phyloP scores from a whole-genome alignment of 1,140 invertebrate genomes.

The Camponotus pennsylvanicus region DNA sequence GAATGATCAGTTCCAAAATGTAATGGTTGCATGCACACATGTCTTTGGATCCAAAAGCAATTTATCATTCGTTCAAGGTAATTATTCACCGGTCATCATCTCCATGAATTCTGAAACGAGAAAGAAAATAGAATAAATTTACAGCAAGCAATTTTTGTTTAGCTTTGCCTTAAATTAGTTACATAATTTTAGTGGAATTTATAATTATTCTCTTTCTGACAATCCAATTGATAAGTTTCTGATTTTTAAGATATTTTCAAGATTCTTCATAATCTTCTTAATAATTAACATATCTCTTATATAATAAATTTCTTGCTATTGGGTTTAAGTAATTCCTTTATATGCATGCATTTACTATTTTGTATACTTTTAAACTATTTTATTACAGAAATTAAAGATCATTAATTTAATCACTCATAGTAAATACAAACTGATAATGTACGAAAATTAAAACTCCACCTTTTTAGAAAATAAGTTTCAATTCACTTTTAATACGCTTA shows the following conservation, averaged over 20 bases:
- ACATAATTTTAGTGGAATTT: background rate
- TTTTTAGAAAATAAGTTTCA: background rate
- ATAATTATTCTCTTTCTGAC: too few relatives aligned
- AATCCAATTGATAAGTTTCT: too few relatives aligned
- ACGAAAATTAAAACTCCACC: background rate
- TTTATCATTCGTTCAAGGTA: constrained; percentile 35
- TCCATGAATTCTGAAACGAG: constrained; percentile 97
- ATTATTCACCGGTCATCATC: constrained; percentile 97
- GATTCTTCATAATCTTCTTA: too few relatives aligned
- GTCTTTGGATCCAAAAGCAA: constrained; percentile 56
- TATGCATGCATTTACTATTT: background rate
- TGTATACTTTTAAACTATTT: background rate
- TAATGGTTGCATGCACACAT: constrained; percentile 48
- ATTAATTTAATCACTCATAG: background rate
- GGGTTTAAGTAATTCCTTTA: background rate
- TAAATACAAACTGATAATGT: background rate
- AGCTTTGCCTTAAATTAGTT: constrained; percentile 11
- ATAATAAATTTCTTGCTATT: constrained; percentile 2
- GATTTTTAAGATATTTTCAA: too few relatives aligned
- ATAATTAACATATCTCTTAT: too few relatives aligned
- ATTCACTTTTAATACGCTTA: constrained; percentile 6
- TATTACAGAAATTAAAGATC: background rate
- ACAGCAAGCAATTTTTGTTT: background rate
- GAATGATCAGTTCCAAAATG: constrained; percentile 62
- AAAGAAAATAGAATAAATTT: constrained; percentile 19